Evolutionary conservation across 2,888 invertebrate species (phyloP).

Genomic region (Sarcophaga subvicina): DNA sequence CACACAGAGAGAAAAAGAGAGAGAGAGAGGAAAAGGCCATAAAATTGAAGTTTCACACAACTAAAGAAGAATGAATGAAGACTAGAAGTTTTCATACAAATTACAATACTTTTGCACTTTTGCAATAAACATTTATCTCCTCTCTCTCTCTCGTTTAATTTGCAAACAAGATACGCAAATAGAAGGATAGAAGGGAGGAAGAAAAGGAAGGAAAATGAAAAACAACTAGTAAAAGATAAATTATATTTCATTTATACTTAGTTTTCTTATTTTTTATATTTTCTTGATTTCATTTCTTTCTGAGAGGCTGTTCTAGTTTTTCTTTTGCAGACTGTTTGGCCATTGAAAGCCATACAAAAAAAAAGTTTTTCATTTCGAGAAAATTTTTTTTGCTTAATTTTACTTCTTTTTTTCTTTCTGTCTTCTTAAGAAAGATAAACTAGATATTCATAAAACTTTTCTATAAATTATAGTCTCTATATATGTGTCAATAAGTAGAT

Average conservation of each 20-base stretch:
- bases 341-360: not conserved
- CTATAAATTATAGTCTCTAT: slow-evolving; percentile 56
- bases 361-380: slow-evolving; percentile 20
- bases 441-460: slow-evolving; percentile 58
- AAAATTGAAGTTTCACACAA: slow-evolving; percentile 2
- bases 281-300: not conserved
- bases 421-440: slow-evolving; percentile 45
- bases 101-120: slow-evolving; percentile 6
- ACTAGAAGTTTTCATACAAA: slow-evolving; percentile 14
- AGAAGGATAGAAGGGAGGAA: not conserved
- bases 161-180: slow-evolving; percentile 42
- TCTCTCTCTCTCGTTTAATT: slow-evolving; percentile 18
- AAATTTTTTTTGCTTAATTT: not conserved
- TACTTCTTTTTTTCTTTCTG: slow-evolving; percentile 11
- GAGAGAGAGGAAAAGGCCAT: not conserved
- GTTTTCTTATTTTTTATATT: too few species aligned
- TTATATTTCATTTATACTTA: slow-evolving; percentile 41
- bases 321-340: slow-evolving; percentile 18
- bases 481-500: slow-evolving; percentile 33
- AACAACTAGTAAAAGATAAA: slow-evolving; percentile 44
- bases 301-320: slow-evolving; percentile 23
- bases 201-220: not conserved
- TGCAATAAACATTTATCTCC: slow-evolving; percentile 48
- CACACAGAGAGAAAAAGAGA: not conserved
- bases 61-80: not conserved